phyloP scores from a whole-genome alignment of 2,113 vertebrate genomes.

The Conger conger region DNA sequence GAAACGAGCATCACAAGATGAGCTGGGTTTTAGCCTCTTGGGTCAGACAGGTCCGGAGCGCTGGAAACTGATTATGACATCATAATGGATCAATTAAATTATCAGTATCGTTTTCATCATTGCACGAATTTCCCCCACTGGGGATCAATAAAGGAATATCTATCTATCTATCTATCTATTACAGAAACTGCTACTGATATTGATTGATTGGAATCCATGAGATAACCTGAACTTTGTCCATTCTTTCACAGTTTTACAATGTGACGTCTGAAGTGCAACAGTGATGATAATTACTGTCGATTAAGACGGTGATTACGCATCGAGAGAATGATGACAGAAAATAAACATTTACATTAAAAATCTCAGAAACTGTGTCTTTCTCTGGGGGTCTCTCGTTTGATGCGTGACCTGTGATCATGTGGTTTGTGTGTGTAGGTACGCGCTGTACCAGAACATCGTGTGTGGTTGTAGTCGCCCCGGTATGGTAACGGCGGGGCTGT shows the following conservation, averaged over 20 bases:
- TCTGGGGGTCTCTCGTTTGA: no score
- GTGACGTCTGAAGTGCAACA: constrained; percentile 54
- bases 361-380: constrained; percentile 39
- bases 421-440: no score
- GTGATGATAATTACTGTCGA: constrained; percentile 22
- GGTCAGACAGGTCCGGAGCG: no score
- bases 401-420: no score
- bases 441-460: no score
- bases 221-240: constrained; percentile 37
- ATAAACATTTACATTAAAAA: constrained; percentile 73
- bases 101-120: constrained; percentile 11
- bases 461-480: no score
- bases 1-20: no score
- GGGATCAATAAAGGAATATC: no score
- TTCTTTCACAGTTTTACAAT: constrained; percentile 56
- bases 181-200: constrained; percentile 17
- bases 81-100: constrained; percentile 25
- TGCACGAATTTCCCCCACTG: no score
- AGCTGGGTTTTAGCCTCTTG: no score
- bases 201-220: constrained; percentile 31
- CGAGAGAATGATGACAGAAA: constrained; percentile 63
- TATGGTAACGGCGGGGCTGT: no score
- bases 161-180: no score
- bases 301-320: constrained; percentile 53
- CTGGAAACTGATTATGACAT: background rate